phyloP scores from a whole-genome alignment of 2,888 invertebrate genomes.

The Diaprepes abbreviatus region DNA sequence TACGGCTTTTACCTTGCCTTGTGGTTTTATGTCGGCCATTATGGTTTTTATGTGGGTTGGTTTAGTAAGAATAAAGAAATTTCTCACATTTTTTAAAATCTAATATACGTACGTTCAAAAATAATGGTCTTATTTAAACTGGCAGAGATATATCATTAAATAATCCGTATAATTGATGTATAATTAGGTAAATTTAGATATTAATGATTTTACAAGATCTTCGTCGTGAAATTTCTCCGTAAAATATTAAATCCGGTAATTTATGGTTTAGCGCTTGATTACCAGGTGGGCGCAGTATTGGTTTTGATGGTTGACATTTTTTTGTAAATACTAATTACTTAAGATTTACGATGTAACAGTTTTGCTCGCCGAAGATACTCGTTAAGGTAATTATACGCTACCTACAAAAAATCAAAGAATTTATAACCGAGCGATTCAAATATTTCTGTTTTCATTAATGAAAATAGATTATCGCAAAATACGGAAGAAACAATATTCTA shows the following conservation, averaged over 20 bases:
- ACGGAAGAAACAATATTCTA: no score
- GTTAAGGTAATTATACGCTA: no score
- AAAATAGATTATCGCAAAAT: no score
- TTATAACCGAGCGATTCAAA: no score
- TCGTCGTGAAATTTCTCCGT: neutral
- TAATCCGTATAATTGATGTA: neutral
- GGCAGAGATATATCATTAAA: neutral
- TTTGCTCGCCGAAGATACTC: no score
- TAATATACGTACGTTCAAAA: conserved; percentile 1
- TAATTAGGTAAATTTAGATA: neutral
- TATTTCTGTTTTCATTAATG: no score
- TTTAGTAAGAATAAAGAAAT: neutral
- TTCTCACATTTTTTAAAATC: conserved; percentile 3
- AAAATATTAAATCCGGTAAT: neutral
- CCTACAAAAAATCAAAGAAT: no score
- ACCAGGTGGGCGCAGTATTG: neutral
- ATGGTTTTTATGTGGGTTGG: conserved; percentile 1
- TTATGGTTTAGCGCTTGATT: neutral
- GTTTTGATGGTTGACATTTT: neutral
- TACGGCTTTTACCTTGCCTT: conserved; percentile 2
- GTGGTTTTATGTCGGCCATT: neutral
- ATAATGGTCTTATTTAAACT: neutral
- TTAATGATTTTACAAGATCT: neutral
- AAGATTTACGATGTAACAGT: no score
- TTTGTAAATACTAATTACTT: no score